Base-by-base conservation (phyloP, 2,797 vertebrate genomes). In the Danio choprae region DNA sequence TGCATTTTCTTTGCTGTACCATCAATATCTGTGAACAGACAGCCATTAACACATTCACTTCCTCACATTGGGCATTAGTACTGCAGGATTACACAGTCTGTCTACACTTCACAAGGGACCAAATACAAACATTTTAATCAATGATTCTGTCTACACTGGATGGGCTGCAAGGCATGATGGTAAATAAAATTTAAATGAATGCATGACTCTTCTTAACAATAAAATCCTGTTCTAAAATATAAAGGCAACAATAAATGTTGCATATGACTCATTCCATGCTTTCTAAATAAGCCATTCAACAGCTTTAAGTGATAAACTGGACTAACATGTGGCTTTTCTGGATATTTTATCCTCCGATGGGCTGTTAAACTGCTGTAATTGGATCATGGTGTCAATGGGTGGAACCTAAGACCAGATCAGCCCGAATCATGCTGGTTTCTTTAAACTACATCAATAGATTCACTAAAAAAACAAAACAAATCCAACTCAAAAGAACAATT, bases 61-160 rank as follows among this genome's bases (percentile, higher is more conserved):
- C 7, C 15, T 73, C 70, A 55, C 51, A 16, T n/a, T 43, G n/a
- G 12, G 46, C 44, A 53, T 16, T 70, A 13, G 70, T 70, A 53
- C 18, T 53, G 50, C 29, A 53, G 22, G 16, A 51, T 51, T 51
- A n/a, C 46, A 68, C 22, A 16, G n/a, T n/a, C 7, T 29, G 22
- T 15, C 7, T 16, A 36, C 13, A 7, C 29, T 7, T 29, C 29
- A 29, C 29, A 29, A 29, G 1, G 29, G 6, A 0, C 7, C 58
- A 7, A 20, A 55, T 22, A 56, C 53, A 20, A 59, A 59, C 56
- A 29, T 7, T 60, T 15, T 60, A 60, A 62, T 38, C 36, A 38
- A 15, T 36, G 36, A 0, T 60, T 40, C 15, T 60, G 29, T 38
- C 58, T 40, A 8, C 59, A 62, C 7, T 60, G 13, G 7, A 16